These are phyloP conservation scores for Nemopilema nomurai DNA, from an alignment of 30 jellyfish, hydroid and myxozoan species.

Conservation along the genomic window DNA sequence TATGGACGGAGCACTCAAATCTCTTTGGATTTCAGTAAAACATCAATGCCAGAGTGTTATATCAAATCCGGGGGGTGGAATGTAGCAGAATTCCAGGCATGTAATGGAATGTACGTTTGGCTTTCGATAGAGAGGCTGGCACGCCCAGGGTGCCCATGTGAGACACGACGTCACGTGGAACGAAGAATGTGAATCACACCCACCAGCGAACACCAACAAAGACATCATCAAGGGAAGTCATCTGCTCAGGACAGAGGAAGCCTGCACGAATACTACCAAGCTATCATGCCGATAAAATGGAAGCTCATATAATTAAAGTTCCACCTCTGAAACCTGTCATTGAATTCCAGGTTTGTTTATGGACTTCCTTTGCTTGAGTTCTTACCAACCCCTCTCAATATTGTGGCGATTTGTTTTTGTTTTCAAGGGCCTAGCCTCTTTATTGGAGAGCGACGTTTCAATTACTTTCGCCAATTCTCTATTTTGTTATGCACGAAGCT, in stretches of 20 bases:
- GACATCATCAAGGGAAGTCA: neutral
- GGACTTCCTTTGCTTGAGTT: neutral
- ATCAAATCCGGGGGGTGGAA: too few species aligned
- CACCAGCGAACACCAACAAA: slow-evolving; percentile 20
- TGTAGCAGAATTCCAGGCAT: too few species aligned
- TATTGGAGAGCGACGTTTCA: neutral
- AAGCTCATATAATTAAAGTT: slow-evolving; percentile 66
- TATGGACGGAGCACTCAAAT: too few species aligned
- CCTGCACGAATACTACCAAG: neutral
- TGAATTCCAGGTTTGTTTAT: slow-evolving; percentile 75
- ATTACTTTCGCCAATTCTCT: neutral
- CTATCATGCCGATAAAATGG: slow-evolving; percentile 26
- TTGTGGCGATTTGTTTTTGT: neutral
- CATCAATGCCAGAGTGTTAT: too few species aligned
- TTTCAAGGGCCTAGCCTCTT: neutral
- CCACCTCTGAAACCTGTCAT: slow-evolving; percentile 96
- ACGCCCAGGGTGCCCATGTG: neutral
- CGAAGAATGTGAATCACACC: slow-evolving; percentile 22
- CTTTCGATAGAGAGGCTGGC: neutral
- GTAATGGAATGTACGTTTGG: too few species aligned
- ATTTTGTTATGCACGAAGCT: neutral
- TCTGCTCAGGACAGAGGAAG: neutral
- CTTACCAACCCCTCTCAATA: neutral
- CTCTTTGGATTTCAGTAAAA: too few species aligned
- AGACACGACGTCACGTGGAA: slow-evolving; percentile 13